phyloP scores from a whole-genome alignment of 2,113 vertebrate genomes.

The Gopherus flavomarginatus region DNA sequence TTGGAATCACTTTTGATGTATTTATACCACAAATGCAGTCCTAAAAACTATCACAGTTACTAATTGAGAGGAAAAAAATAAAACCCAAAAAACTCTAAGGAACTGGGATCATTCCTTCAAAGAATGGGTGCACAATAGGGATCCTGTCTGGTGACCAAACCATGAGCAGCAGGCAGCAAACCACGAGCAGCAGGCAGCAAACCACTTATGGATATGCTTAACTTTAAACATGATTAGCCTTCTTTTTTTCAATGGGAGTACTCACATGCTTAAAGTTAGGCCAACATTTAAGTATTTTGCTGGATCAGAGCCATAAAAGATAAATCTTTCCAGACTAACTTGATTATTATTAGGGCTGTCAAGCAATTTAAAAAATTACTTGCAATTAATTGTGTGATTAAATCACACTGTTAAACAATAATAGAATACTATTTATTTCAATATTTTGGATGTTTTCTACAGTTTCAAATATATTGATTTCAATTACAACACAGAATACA shows the following conservation, averaged over 20 bases:
- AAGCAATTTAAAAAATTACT: not conserved
- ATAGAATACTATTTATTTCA: too few species aligned
- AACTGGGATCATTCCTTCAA: not conserved
- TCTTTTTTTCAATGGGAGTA: not conserved
- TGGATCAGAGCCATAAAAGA: not conserved
- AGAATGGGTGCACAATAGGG: not conserved
- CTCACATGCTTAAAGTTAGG: not conserved
- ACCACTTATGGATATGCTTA: not conserved
- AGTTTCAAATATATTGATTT: too few species aligned
- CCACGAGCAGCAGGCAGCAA: not conserved
- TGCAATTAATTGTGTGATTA: too few species aligned
- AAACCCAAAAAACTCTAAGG: not conserved
- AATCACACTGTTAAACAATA: too few species aligned
- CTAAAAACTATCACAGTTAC: not conserved
- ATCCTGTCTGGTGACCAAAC: not conserved
- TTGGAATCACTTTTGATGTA: not conserved
- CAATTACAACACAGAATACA: too few species aligned
- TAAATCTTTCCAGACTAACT: not conserved
- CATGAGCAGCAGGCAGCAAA: not conserved
- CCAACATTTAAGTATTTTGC: not conserved
- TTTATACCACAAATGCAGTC: not conserved
- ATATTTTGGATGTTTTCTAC: too few species aligned
- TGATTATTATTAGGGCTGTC: not conserved
- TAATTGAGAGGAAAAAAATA: not conserved
- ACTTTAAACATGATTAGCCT: not conserved